phyloP scores from a whole-genome alignment of 2,797 vertebrate species.

The Onychomys leucogaster region DNA sequence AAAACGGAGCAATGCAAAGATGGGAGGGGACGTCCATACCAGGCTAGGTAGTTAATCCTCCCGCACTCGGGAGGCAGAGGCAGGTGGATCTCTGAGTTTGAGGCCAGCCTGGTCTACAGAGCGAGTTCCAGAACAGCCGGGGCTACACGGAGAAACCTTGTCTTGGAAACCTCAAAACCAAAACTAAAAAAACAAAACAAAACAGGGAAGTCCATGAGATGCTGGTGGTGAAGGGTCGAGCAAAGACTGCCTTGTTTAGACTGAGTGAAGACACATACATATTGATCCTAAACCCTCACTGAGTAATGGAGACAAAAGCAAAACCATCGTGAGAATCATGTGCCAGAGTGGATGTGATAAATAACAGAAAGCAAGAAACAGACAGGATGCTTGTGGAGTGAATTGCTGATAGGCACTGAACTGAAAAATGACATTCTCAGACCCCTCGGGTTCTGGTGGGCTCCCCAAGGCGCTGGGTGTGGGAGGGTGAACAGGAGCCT shows the following conservation, averaged over 20 bases:
- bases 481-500: background rate
- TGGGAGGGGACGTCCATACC: background rate
- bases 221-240: background rate
- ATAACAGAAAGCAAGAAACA: background rate
- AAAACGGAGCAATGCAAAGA: no score
- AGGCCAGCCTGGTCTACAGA: background rate
- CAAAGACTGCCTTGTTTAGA: background rate
- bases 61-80: background rate
- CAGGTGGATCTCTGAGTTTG: background rate
- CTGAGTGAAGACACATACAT: background rate
- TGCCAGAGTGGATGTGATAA: background rate
- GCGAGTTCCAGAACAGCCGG: background rate
- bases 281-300: background rate
- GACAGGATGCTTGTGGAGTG: background rate
- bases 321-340: background rate
- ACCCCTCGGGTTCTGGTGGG: background rate
- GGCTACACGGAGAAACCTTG: background rate
- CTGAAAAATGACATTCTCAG: background rate
- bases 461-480: background rate
- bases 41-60: background rate
- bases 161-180: background rate
- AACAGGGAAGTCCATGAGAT: background rate
- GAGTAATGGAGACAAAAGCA: background rate
- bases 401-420: background rate
- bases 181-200: no score